Evolutionary conservation across 2,113 vertebrate species (phyloP).

Genomic region (Emydocephalus ijimae): DNA sequence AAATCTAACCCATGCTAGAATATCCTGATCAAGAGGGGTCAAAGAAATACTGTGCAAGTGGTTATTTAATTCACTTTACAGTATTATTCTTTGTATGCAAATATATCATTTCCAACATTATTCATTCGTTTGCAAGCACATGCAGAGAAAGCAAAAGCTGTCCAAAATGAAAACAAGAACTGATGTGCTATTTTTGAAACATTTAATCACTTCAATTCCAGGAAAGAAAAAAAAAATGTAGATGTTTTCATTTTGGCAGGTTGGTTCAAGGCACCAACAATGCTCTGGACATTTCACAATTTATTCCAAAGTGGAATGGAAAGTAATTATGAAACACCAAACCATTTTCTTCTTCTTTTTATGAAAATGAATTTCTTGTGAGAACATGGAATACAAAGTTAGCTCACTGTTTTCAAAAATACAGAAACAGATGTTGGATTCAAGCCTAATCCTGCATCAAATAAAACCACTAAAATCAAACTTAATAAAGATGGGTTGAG

Average conservation of each 20-base stretch:
- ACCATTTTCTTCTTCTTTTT: not conserved
- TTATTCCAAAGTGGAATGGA: constrained; percentile 8
- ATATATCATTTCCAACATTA: not conserved
- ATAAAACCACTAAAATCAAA: not conserved
- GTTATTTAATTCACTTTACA: not conserved
- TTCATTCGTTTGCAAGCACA: not conserved
- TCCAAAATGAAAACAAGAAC: constrained; percentile 3
- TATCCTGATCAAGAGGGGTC: not conserved
- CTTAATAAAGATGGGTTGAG: not conserved
- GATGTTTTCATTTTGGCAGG: not conserved
- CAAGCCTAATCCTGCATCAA: not conserved
- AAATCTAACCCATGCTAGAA: not conserved
- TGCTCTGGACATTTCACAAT: constrained; percentile 17
- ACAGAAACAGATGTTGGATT: not conserved
- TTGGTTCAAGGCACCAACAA: constrained; percentile 1
- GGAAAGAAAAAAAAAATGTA: not conserved
- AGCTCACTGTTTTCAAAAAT: not conserved
- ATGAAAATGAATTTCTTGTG: constrained; percentile 13
- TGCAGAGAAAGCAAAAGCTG: not conserved
- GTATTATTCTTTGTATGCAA: not conserved
- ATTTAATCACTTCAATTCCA: constrained; percentile 7
- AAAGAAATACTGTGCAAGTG: not conserved
- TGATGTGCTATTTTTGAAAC: constrained; percentile 11
- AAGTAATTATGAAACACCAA: constrained; percentile 14
- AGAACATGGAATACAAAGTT: not conserved